phyloP scores from a whole-genome alignment of 2,113 vertebrate genomes.

The Sylvilagus bachmani region DNA sequence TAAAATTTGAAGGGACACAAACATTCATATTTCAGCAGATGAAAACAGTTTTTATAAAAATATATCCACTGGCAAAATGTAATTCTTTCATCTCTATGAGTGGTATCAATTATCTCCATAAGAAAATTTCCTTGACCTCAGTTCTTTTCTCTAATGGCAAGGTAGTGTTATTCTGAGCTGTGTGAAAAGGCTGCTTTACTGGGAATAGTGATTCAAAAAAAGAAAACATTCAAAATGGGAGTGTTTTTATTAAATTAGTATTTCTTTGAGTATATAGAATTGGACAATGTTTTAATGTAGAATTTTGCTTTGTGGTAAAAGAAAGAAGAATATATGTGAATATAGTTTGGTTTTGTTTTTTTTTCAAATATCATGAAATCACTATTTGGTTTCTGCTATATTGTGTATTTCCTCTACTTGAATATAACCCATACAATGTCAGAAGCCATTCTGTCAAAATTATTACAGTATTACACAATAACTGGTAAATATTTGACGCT shows the following conservation, averaged over 20 bases:
- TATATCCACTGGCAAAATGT: neutral
- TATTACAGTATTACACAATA: neutral
- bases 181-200: neutral
- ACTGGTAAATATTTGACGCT: neutral
- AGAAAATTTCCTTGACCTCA: neutral
- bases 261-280: neutral
- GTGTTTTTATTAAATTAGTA: neutral
- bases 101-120: neutral
- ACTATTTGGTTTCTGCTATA: neutral
- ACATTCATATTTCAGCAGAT: neutral
- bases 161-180: neutral
- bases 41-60: neutral
- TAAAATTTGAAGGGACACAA: neutral
- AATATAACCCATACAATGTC: neutral
- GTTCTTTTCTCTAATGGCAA: neutral
- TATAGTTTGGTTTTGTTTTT: neutral
- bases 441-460: neutral
- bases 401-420: neutral
- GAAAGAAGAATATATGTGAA: neutral
- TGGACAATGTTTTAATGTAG: neutral
- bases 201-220: neutral
- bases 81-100: neutral
- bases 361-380: neutral
- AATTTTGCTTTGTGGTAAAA: neutral
- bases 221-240: neutral